Percentiles rank a stretch among this genome's conserved stretches.
Evolutionary conservation across 2,797 vertebrate genomes (phyloP).

Genomic region (Spheniscus humboldti): DNA sequence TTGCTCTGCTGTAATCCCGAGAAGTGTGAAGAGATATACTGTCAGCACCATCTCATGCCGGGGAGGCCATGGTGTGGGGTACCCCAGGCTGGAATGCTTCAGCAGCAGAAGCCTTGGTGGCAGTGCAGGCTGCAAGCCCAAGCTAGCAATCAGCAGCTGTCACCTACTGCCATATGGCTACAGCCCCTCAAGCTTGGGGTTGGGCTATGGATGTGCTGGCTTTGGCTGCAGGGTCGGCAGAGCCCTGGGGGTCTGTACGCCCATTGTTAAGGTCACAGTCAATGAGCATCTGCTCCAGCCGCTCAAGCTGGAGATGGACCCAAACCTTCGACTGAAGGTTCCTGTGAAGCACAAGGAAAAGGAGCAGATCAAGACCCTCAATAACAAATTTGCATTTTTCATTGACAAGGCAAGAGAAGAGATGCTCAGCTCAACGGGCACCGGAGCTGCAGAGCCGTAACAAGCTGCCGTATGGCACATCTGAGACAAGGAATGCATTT

Average conservation of each 20-base stretch:
- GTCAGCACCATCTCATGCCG: background rate
- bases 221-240: constrained; percentile 48
- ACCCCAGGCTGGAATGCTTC: background rate
- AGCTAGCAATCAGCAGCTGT: constrained; percentile 26
- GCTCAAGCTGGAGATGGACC: constrained; percentile 39
- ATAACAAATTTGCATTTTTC: constrained; percentile 83
- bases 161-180: constrained; percentile 60
- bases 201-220: constrained; percentile 58
- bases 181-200: constrained; percentile 16
- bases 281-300: constrained; percentile 42
- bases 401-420: constrained; percentile 81
- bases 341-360: constrained; percentile 60
- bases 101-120: constrained; percentile 47
- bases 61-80: background rate
- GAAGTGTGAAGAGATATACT: background rate
- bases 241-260: constrained; percentile 38
- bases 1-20: background rate
- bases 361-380: constrained; percentile 86
- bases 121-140: background rate
- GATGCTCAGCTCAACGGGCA: background rate
- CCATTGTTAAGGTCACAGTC: constrained; percentile 31
- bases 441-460: background rate
- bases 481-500: background rate
- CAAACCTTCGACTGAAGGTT: background rate
- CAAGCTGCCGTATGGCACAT: background rate